Evolutionary conservation across 2,888 invertebrate genomes (phyloP).

Genomic region (Nematopogon swammerdamellus): DNA sequence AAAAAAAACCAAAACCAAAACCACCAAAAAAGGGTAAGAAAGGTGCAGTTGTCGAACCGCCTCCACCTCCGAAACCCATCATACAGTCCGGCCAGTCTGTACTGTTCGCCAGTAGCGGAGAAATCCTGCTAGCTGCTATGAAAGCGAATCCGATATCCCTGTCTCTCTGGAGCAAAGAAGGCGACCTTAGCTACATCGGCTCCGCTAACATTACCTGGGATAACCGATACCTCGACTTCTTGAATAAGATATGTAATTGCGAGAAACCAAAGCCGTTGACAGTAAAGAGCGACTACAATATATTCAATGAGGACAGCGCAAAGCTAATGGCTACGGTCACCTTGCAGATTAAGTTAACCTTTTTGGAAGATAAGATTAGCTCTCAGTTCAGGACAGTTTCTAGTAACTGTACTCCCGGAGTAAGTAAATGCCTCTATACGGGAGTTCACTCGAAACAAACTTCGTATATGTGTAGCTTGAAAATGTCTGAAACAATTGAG

Average conservation of each 20-base stretch:
- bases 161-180: slow-evolving; percentile 44
- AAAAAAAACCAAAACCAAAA: slow-evolving; percentile 24
- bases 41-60: slow-evolving; percentile 10
- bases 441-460: slow-evolving; percentile 43
- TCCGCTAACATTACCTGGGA: slow-evolving; percentile 35
- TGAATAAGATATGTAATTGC: slow-evolving; percentile 25
- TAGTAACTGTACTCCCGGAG: slow-evolving; percentile 26
- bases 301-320: slow-evolving; percentile 41
- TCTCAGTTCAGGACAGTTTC: slow-evolving; percentile 40
- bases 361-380: slow-evolving; percentile 33
- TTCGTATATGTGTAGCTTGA: slow-evolving; percentile 42
- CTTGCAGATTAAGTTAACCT: slow-evolving; percentile 36
- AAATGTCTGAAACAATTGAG: slow-evolving; percentile 15
- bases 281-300: slow-evolving; percentile 37
- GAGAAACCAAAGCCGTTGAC: slow-evolving; percentile 22
- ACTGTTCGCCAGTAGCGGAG: slow-evolving; percentile 36
- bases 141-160: slow-evolving; percentile 30
- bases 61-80: slow-evolving; percentile 33
- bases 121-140: slow-evolving; percentile 38
- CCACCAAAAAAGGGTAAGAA: slow-evolving; percentile 18
- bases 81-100: slow-evolving; percentile 46
- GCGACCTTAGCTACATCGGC: slow-evolving; percentile 33
- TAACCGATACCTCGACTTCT: slow-evolving; percentile 25
- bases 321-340: slow-evolving; percentile 37
- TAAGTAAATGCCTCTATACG: slow-evolving; percentile 38